phyloP scores from a whole-genome alignment of 1,140 invertebrate genomes.

The Stenopsyche tienmushanensis region DNA sequence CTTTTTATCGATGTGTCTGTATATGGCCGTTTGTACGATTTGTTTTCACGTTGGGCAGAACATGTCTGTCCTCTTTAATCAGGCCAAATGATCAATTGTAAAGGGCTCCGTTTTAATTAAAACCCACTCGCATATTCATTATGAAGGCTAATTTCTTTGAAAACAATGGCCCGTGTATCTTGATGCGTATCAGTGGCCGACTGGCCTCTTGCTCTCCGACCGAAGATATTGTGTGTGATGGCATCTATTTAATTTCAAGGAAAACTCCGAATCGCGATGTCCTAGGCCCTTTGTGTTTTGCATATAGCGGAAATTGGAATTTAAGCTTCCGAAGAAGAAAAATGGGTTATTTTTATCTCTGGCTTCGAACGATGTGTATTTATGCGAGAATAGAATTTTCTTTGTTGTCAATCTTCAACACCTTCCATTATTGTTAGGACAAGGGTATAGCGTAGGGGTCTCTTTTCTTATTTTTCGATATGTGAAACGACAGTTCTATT shows the following conservation, averaged over 20 bases:
- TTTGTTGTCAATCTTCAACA: background rate
- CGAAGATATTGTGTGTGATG: background rate
- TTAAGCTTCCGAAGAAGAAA: too few species aligned
- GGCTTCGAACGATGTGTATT: background rate
- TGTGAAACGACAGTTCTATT: slow-evolving; percentile 8
- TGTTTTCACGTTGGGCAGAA: background rate
- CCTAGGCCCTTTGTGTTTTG: too few species aligned
- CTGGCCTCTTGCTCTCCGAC: background rate
- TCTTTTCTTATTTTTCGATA: slow-evolving; percentile 5
- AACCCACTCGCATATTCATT: background rate
- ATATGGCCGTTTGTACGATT: too few species aligned
- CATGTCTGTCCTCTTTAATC: background rate
- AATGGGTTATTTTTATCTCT: background rate
- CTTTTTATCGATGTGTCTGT: too few species aligned
- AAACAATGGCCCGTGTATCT: background rate
- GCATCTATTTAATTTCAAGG: background rate
- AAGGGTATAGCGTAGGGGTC: background rate
- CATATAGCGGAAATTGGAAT: too few species aligned
- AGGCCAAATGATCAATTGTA: background rate
- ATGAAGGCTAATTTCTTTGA: background rate
- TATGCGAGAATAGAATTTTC: background rate
- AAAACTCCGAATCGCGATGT: background rate
- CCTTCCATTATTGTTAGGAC: background rate
- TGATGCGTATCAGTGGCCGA: background rate
- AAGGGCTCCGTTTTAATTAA: background rate